phyloP scores from a whole-genome alignment of 2,113 vertebrate genomes.

The Noctilio leporinus region DNA sequence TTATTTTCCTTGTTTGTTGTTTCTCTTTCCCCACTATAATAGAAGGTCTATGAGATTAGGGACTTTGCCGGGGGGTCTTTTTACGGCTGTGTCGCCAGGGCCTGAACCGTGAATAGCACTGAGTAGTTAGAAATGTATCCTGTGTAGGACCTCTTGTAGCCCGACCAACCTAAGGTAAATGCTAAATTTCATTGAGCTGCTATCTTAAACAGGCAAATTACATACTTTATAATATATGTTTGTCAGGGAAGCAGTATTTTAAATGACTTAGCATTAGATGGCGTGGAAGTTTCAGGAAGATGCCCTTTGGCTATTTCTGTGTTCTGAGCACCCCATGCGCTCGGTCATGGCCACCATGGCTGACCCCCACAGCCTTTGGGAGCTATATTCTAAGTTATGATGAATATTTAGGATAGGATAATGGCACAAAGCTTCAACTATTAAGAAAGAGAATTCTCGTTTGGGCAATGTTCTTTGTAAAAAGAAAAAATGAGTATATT shows the following conservation, averaged over 20 bases:
- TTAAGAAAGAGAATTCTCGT: neutral
- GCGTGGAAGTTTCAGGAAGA: neutral
- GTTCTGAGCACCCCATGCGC: neutral
- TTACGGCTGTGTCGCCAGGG: neutral
- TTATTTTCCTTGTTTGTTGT: neutral
- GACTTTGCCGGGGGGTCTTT: no score
- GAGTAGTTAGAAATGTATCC: neutral
- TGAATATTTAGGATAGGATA: neutral
- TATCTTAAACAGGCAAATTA: neutral
- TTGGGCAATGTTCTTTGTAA: neutral
- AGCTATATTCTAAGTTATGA: neutral
- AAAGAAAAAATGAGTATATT: neutral
- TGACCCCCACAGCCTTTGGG: neutral
- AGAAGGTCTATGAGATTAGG: neutral
- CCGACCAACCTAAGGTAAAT: neutral
- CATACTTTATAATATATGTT: neutral
- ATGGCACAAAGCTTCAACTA: neutral
- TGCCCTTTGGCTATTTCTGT: neutral
- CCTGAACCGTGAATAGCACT: neutral
- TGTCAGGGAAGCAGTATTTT: neutral
- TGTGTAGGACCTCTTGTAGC: neutral
- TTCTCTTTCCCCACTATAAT: neutral
- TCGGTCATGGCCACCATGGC: neutral
- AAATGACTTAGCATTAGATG: neutral
- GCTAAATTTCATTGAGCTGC: neutral